Conservation (phyloP, 2,888 invertebrate genomes). For the Ochropleura plecta region DNA sequence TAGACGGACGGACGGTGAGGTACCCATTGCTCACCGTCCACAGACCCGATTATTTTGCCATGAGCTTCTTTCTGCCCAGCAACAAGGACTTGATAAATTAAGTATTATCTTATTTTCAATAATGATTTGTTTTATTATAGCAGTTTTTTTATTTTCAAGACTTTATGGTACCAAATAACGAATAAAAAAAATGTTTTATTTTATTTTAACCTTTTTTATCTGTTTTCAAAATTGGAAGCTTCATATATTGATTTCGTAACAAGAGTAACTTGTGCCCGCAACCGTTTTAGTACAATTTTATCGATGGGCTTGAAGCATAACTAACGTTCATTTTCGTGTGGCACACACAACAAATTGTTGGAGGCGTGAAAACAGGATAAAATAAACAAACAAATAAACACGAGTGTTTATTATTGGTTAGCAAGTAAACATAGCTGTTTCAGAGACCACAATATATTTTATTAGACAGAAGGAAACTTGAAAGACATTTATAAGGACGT, state of each 20-base stretch:
- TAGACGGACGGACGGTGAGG: too few species aligned
- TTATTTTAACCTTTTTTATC: too few species aligned
- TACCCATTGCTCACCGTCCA: too few species aligned
- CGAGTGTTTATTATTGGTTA: conserved; percentile 15
- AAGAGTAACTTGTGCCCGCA: background rate
- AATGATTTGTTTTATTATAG: too few species aligned
- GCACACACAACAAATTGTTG: background rate
- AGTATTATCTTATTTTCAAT: too few species aligned
- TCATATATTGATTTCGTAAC: too few species aligned
- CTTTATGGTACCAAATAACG: too few species aligned
- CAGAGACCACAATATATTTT: conserved; percentile 16
- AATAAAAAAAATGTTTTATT: too few species aligned
- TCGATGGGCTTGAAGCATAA: background rate
- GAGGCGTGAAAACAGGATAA: conserved; percentile 6
- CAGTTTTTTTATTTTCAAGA: too few species aligned
- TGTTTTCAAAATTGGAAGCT: background rate
- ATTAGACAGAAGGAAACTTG: conserved; percentile 3
- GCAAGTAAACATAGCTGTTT: conserved; percentile 9
- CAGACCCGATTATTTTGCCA: too few species aligned
- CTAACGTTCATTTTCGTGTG: background rate
- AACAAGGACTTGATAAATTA: too few species aligned
- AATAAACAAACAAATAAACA: conserved; percentile 26
- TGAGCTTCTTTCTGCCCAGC: too few species aligned
- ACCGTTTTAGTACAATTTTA: background rate
- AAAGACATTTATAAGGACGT: background rate